phyloP scores from a whole-genome alignment of 1,140 invertebrate species.

The Bombus confusus region DNA sequence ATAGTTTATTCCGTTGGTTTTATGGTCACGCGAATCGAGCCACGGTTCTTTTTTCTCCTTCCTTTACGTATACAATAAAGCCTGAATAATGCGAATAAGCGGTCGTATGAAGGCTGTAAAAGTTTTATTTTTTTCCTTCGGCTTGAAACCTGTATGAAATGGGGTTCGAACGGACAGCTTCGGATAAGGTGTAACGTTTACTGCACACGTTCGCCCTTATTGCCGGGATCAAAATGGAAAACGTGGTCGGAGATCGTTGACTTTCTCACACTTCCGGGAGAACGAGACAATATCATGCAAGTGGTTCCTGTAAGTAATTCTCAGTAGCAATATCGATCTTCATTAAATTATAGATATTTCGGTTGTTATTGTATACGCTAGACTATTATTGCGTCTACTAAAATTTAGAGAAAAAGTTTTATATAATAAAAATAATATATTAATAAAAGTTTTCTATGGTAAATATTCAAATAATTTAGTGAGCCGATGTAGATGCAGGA shows the following conservation, averaged over 20 bases:
- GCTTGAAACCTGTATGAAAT: background rate
- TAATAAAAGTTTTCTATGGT: no score
- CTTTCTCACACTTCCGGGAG: background rate
- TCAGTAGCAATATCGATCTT: background rate
- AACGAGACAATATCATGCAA: background rate
- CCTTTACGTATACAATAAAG: background rate
- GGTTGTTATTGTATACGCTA: background rate
- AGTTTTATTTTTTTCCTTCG: conserved; percentile 38
- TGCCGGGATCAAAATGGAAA: conserved; percentile 17
- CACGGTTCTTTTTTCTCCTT: background rate
- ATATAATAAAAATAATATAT: no score
- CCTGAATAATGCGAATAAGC: conserved; percentile 42
- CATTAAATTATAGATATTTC: background rate
- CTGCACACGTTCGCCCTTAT: conserved; percentile 31
- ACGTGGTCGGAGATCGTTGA: background rate
- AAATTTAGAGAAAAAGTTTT: no score
- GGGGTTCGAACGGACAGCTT: background rate
- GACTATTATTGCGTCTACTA: no score
- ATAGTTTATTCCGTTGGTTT: conserved; percentile 10
- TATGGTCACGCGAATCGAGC: background rate
- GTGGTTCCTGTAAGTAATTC: background rate
- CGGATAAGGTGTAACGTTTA: conserved; percentile 27
- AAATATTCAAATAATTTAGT: background rate
- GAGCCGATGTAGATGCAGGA: no score
- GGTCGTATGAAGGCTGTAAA: conserved; percentile 18